These are phyloP conservation scores for Ceratotherium simum DNA, from an alignment of 2,113 vertebrate genomes.

Conservation along the genomic window DNA sequence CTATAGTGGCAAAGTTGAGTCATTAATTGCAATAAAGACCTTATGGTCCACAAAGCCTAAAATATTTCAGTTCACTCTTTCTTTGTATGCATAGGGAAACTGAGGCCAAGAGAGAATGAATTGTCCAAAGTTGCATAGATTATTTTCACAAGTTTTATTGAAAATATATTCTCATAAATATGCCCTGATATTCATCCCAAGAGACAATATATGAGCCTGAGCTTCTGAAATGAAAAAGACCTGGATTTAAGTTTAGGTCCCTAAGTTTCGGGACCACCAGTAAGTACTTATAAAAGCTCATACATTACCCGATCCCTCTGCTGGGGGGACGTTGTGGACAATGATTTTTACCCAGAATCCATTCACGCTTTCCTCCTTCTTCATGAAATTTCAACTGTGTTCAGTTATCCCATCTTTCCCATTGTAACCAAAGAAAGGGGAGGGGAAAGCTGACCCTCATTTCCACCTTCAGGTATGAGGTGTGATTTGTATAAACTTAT, in stretches of 20 bases:
- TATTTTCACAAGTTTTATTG: background rate
- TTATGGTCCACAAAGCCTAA: background rate
- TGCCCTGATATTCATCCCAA: background rate
- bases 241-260: background rate
- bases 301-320: background rate
- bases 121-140: background rate
- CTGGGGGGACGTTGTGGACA: background rate
- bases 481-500: background rate
- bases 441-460: background rate
- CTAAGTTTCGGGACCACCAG: background rate
- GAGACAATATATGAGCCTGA: background rate
- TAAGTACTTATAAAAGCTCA: background rate
- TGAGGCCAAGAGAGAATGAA: background rate
- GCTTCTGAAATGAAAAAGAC: background rate
- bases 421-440: background rate
- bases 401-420: background rate
- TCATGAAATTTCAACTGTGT: background rate
- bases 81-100: background rate
- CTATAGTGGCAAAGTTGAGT: background rate
- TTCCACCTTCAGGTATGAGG: background rate
- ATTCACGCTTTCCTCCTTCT: background rate
- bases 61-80: background rate
- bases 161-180: constrained; percentile 8
- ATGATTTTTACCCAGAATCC: background rate
- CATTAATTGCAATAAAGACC: background rate